A percentile compares a stretch with the other conserved stretches of the same genome.
Conservation (phyloP, 2,888 invertebrate genomes). For the Chironomus tentans region DNA sequence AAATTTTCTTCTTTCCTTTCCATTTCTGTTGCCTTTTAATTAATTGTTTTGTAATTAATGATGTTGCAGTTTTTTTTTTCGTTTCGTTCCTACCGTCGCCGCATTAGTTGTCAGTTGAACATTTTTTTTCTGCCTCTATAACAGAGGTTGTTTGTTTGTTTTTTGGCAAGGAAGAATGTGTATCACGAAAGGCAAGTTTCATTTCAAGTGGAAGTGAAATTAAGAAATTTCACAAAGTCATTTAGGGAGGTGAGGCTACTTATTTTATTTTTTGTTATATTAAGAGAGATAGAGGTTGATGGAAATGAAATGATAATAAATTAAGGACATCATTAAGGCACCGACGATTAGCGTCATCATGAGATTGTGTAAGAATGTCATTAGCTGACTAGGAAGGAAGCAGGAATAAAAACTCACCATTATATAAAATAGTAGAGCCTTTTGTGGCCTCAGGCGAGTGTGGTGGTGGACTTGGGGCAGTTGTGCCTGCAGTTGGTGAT, state of each 20-base stretch:
- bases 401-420: slow-evolving; percentile 50
- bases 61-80: slow-evolving; percentile 27
- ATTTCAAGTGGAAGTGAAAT: slow-evolving; percentile 15
- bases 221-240: slow-evolving; percentile 23
- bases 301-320: slow-evolving; percentile 12
- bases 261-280: no score
- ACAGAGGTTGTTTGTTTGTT: background rate
- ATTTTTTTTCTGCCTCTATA: background rate
- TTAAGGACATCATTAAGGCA: slow-evolving; percentile 15
- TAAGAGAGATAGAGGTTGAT: background rate
- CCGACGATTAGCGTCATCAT: no score
- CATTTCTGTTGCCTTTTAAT: slow-evolving; percentile 15
- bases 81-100: background rate
- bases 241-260: background rate
- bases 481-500: slow-evolving; percentile 66
- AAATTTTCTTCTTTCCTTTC: background rate
- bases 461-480: slow-evolving; percentile 64
- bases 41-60: slow-evolving; percentile 27
- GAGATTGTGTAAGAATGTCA: background rate
- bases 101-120: background rate
- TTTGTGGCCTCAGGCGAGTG: slow-evolving; percentile 49
- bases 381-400: background rate
- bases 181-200: no score
- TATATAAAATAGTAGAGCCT: slow-evolving; percentile 66
- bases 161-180: background rate